Evolutionary conservation across 2,113 vertebrate species (phyloP).

Genomic region (Pagrus major): DNA sequence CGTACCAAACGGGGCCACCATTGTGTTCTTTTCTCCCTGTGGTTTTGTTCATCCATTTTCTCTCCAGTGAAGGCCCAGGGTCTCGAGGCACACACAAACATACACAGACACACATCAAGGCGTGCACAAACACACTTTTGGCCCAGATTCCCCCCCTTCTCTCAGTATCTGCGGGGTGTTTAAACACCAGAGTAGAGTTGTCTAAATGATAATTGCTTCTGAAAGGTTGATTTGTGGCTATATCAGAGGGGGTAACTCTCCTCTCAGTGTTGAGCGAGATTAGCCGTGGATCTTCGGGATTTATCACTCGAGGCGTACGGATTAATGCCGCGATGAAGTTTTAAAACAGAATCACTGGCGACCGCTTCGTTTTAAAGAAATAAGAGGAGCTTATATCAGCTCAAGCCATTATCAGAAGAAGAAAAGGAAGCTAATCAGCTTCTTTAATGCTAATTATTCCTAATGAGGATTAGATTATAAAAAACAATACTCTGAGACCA

Average conservation of each 20-base stretch:
- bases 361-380: slow-evolving; percentile 66
- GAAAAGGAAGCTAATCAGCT: slow-evolving; percentile 83
- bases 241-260: slow-evolving; percentile 82
- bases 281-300: slow-evolving; percentile 88
- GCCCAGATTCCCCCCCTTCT: slow-evolving; percentile 1
- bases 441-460: slow-evolving; percentile 84
- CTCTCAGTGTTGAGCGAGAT: slow-evolving; percentile 87
- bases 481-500: slow-evolving; percentile 71
- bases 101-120: slow-evolving; percentile 22
- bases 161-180: slow-evolving; percentile 58
- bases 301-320: slow-evolving; percentile 88
- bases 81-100: slow-evolving; percentile 31
- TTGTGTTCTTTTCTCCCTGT: slow-evolving; percentile 17
- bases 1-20: slow-evolving; percentile 6
- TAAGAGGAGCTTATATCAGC: slow-evolving; percentile 72
- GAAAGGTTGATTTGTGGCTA: slow-evolving; percentile 88
- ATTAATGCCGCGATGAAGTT: slow-evolving; percentile 88
- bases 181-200: slow-evolving; percentile 73
- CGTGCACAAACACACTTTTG: slow-evolving; percentile 46
- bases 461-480: slow-evolving; percentile 81
- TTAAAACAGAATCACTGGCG: slow-evolving; percentile 82
- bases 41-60: slow-evolving; percentile 35
- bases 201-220: slow-evolving; percentile 87
- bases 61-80: slow-evolving; percentile 36
- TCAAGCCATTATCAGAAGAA: slow-evolving; percentile 79